Evolutionary conservation across 2,113 vertebrate species (phyloP), one percentile per base, ranked within the genome.

Genomic region (Odontophorus gujanensis): DNA sequence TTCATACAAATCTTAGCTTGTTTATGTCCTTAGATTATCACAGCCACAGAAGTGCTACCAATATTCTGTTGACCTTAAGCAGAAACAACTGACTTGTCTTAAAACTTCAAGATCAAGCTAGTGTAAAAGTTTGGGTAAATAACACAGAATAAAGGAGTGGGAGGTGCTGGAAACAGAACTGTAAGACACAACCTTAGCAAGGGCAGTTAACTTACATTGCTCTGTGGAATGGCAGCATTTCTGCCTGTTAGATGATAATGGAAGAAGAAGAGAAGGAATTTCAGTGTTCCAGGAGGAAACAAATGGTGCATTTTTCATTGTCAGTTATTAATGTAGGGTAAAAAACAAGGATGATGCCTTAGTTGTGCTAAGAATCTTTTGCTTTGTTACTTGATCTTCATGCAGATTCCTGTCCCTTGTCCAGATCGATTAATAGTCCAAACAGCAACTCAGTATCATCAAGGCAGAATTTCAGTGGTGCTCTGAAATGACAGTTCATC

Each of bases 351-450:
- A 38, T 90, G 47, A 67, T 83, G 24, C 42, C 63, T 51, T 51
- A 90, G 45, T 51, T 89, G 17, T 63, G 45, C 55, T 74, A 50
- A 84, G 66, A 85, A 83, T 25, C 34, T 80, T 89, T 92, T 92
- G 34, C 47, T 93, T 36, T 77, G 25, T 91, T 69, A 15, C 69
- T 90, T 88, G 51, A 61, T 51, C 34, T 85, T 42, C 32, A 2
- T 73, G 19, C 51, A 81, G 26, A 18, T 85, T 81, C n/a, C n/a
- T 83, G n/a, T 57, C 7, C n/a, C 51, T 76, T 74, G 42, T 87
- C 71, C 61, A 67, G 76, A 89, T 32, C 47, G 43, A 34, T 26
- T 5, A 21, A 7, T 38, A 59, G 34, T 66, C 40, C 51, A 68
- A 94, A 76, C 47, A 74, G 19, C 24, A 62, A 1, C 24, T 16